Conservation (phyloP, 1,140 invertebrate species). For the Saccostrea glomerata region DNA sequence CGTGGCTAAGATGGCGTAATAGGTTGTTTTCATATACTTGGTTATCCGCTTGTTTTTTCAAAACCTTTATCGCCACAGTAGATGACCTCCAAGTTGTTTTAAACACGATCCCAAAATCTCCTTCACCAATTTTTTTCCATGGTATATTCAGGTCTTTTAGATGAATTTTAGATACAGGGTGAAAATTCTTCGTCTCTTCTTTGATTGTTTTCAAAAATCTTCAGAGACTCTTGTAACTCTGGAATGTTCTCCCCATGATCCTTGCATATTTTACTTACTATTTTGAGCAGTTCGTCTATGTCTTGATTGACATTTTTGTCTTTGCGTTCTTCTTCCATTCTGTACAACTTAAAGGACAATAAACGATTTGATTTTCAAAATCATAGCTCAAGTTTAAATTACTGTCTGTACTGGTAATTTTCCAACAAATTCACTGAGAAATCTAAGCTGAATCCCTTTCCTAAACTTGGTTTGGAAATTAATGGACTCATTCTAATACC, state of each 20-base stretch:
- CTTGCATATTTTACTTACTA: neutral
- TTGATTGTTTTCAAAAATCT: slow-evolving; percentile 23
- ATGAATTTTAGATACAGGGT: neutral
- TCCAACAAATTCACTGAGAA: too few species aligned
- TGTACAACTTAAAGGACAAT: too few species aligned
- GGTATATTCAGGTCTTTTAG: neutral
- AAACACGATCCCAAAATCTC: slow-evolving; percentile 55
- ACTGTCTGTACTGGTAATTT: too few species aligned
- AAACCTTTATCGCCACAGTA: slow-evolving; percentile 49
- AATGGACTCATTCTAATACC: too few species aligned
- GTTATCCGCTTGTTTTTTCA: slow-evolving; percentile 49
- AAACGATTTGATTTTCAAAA: too few species aligned
- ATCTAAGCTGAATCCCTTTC: too few species aligned
- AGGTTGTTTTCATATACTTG: slow-evolving; percentile 46
- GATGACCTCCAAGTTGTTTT: slow-evolving; percentile 44
- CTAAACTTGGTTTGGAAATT: too few species aligned
- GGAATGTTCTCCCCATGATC: neutral
- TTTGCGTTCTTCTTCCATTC: neutral
- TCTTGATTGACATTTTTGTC: neutral
- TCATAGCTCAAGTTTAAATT: too few species aligned
- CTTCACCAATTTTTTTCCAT: slow-evolving; percentile 47
- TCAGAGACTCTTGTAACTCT: neutral
- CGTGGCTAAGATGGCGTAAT: slow-evolving; percentile 52
- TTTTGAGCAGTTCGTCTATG: slow-evolving; percentile 14
- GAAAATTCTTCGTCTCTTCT: neutral